Conservation (phyloP, 2,888 invertebrate species). For the Rhorus exstirpatorius region DNA sequence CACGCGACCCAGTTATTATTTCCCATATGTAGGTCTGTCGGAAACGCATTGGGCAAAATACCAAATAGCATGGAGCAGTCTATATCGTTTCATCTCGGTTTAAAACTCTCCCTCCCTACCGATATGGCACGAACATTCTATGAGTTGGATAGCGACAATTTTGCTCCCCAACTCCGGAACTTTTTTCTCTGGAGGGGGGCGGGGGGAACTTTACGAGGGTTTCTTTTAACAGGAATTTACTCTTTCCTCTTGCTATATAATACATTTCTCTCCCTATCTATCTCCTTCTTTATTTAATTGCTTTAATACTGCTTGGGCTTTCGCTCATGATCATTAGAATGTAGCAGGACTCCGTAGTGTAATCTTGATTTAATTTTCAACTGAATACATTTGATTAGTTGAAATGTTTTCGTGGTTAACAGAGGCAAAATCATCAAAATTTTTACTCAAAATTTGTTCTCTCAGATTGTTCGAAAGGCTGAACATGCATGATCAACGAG, state of each 20-base stretch:
- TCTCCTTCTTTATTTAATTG: conserved; percentile 30
- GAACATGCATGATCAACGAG: too few species aligned
- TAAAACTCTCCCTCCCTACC: conserved; percentile 14
- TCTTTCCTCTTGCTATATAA: conserved; percentile 29
- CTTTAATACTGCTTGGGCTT: conserved; percentile 12
- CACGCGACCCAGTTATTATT: conserved; percentile 57
- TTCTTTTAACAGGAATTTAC: conserved; percentile 34
- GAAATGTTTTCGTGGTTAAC: not conserved
- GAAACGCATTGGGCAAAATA: conserved; percentile 67
- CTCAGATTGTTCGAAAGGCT: too few species aligned
- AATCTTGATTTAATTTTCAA: not conserved
- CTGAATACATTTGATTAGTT: not conserved
- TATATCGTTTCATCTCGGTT: conserved; percentile 7
- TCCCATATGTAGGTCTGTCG: conserved; percentile 56
- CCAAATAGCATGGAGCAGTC: conserved; percentile 63
- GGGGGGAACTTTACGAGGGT: conserved; percentile 47
- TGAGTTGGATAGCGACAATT: conserved; percentile 34
- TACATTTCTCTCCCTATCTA: not conserved
- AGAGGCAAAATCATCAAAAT: not conserved
- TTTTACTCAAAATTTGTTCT: too few species aligned
- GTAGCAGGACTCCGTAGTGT: not conserved
- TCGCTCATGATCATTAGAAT: conserved; percentile 40
- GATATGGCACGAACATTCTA: conserved; percentile 42
- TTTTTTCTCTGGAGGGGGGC: conserved; percentile 29
- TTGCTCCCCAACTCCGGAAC: conserved; percentile 11